Evolutionary conservation across 1,140 invertebrate genomes (phyloP).

Genomic region (Calliphora vicina): DNA sequence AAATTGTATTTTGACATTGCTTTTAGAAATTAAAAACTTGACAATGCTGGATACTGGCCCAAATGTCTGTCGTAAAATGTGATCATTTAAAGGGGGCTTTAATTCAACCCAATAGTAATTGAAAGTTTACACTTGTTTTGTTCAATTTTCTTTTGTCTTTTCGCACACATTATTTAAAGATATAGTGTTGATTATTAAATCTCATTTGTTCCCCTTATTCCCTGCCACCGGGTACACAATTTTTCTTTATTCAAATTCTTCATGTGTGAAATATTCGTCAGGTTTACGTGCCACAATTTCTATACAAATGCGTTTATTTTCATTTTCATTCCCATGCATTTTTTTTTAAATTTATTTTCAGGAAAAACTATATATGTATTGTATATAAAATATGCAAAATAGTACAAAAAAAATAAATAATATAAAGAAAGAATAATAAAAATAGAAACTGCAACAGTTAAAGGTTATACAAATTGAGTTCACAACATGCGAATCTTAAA

Average conservation of each 20-base stretch:
- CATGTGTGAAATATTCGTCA: conserved; percentile 1
- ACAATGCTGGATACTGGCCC: too few species aligned
- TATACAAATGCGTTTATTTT: background rate
- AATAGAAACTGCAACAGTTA: background rate
- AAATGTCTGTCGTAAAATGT: too few species aligned
- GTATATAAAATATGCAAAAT: background rate
- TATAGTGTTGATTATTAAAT: too few species aligned
- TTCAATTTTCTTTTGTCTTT: too few species aligned
- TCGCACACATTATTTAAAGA: too few species aligned
- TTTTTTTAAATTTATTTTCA: background rate
- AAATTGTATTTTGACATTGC: too few species aligned
- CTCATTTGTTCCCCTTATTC: background rate
- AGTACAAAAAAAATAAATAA: background rate
- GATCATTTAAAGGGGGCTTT: too few species aligned
- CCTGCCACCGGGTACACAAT: background rate
- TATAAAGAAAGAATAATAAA: background rate
- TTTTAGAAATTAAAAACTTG: too few species aligned
- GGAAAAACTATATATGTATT: background rate
- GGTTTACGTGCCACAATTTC: background rate
- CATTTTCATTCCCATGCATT: background rate
- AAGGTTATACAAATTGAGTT: background rate
- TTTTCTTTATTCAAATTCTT: background rate
- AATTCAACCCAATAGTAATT: too few species aligned
- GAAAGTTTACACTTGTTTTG: too few species aligned
- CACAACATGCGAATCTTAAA: background rate